phyloP scores from a whole-genome alignment of 1,140 invertebrate genomes.

The Megalonaias nervosa region DNA sequence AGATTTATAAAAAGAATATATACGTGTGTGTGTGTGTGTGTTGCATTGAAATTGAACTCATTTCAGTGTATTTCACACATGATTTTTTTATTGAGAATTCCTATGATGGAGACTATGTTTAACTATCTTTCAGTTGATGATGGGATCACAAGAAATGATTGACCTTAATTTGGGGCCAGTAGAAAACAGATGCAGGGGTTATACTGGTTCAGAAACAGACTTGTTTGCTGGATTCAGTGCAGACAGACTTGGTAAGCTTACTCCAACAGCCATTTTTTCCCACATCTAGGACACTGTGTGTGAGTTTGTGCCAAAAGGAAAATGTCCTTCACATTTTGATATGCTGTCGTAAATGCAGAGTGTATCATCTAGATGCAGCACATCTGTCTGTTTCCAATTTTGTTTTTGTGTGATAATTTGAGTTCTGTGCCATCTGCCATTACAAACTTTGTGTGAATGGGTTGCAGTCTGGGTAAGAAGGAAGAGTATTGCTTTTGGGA shows the following conservation, averaged over 20 bases:
- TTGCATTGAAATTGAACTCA: background rate
- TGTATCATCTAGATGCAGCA: background rate
- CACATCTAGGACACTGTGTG: background rate
- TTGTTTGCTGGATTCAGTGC: slow-evolving; percentile 4
- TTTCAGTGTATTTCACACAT: background rate
- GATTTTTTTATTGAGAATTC: background rate
- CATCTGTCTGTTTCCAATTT: too few relatives aligned
- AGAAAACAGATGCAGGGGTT: slow-evolving; percentile 45
- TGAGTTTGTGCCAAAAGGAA: background rate
- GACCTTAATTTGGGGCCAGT: slow-evolving; percentile 60
- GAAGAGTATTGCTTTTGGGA: too few relatives aligned
- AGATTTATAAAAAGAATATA: too few relatives aligned
- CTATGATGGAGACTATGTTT: background rate
- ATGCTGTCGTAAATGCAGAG: background rate
- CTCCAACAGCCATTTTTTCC: too few relatives aligned
- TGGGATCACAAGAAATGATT: slow-evolving; percentile 65
- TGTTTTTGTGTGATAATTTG: background rate
- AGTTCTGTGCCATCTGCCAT: too few relatives aligned
- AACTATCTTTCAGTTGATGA: slow-evolving; percentile 53
- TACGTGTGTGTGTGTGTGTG: background rate
- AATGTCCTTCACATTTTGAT: background rate
- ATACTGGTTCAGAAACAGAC: slow-evolving; percentile 41
- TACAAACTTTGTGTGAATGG: too few relatives aligned
- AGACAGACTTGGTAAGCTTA: slow-evolving; percentile 11
- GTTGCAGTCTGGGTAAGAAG: too few relatives aligned